Conservation (phyloP, 1,140 invertebrate genomes). For the Sycophila sp. region DNA sequence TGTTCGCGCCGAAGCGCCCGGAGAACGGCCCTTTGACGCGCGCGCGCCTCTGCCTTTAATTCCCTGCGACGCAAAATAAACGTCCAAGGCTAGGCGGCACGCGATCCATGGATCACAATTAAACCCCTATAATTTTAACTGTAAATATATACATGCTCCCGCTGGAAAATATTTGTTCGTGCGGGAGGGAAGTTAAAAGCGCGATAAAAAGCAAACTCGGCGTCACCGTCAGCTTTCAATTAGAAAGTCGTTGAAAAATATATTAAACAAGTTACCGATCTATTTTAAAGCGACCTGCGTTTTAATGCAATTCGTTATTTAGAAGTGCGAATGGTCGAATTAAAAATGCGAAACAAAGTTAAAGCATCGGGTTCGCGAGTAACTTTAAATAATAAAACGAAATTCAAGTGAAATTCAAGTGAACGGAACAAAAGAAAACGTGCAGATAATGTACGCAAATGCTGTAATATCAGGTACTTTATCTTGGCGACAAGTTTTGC, state of each 20-base stretch:
- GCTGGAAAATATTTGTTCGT: not conserved
- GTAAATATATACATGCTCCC: not conserved
- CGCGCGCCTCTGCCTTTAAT: not conserved
- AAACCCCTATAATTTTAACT: not conserved
- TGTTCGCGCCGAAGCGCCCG: not conserved
- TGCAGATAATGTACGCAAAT: too few species aligned
- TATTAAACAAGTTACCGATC: too few species aligned
- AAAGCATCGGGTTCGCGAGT: too few species aligned
- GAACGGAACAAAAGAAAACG: slow-evolving; percentile 8
- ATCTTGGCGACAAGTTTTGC: slow-evolving; percentile 7
- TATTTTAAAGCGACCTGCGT: too few species aligned
- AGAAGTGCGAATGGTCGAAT: not conserved
- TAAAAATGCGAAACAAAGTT: too few species aligned
- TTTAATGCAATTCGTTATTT: too few species aligned
- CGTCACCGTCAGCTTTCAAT: too few species aligned
- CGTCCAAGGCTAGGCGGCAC: not conserved
- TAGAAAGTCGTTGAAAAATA: too few species aligned
- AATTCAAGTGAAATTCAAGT: not conserved
- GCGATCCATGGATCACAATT: slow-evolving; percentile 3
- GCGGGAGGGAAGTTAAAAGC: not conserved
- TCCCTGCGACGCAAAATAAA: not conserved
- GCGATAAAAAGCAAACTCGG: too few species aligned
- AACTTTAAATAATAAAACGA: too few species aligned
- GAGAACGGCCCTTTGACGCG: not conserved
- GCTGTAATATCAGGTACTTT: slow-evolving; percentile 16